These are phyloP conservation scores for Pantherophis guttatus DNA, from an alignment of 2,113 vertebrate genomes.

Conservation along the genomic window DNA sequence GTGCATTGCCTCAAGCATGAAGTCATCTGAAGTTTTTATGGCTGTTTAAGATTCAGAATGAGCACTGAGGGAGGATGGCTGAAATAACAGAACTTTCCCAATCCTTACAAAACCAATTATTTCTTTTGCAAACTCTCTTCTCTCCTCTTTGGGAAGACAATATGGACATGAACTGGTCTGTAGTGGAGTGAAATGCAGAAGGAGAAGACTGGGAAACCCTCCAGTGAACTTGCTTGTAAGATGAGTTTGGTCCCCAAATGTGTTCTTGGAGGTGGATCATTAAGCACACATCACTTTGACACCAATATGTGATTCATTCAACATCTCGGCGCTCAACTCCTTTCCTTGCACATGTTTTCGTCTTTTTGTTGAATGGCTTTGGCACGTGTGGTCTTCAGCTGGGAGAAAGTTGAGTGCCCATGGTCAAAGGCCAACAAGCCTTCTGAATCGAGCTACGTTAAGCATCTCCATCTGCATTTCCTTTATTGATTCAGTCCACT, in stretches of 20 bases:
- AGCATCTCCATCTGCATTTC: background rate
- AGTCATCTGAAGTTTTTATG: no score
- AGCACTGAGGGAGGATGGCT: slow-evolving; percentile 39
- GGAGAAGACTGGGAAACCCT: background rate
- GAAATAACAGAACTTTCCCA: slow-evolving; percentile 32
- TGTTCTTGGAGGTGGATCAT: slow-evolving; percentile 34
- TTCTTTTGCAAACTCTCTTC: no score
- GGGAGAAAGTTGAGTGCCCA: no score
- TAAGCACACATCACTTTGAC: slow-evolving; percentile 35
- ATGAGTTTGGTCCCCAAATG: slow-evolving; percentile 2
- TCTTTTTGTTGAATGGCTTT: background rate
- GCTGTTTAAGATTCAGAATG: no score
- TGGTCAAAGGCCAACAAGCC: no score
- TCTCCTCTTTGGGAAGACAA: no score
- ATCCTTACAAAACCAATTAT: slow-evolving; percentile 45
- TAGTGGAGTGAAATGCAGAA: background rate
- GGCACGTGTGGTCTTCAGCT: no score
- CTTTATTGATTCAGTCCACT: no score
- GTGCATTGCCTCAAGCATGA: no score
- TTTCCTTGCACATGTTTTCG: background rate
- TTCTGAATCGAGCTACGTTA: no score
- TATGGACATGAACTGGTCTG: background rate
- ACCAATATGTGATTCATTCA: slow-evolving; percentile 17
- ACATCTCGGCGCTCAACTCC: slow-evolving; percentile 4
- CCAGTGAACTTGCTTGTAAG: background rate